Conservation (phyloP, 2,888 invertebrate genomes). For the Lamellibrachia columna region DNA sequence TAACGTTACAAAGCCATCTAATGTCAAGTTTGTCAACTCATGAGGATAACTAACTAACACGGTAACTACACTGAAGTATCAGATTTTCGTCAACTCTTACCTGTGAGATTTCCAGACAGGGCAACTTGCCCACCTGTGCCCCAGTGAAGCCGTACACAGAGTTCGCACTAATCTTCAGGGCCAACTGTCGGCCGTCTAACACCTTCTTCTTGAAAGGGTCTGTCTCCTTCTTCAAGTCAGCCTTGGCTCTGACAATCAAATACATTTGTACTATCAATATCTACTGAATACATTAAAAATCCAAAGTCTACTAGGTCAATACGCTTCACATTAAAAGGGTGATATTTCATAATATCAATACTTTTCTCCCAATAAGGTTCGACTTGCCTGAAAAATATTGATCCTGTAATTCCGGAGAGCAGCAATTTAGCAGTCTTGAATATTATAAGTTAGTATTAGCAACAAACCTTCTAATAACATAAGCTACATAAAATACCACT, state of each 20-base stretch:
- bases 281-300: too few species aligned
- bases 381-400: not conserved
- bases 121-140: constrained; percentile 95
- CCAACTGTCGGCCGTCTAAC: constrained; percentile 94
- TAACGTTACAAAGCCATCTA: too few species aligned
- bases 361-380: too few species aligned
- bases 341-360: too few species aligned
- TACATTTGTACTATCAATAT: not conserved
- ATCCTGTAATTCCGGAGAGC: not conserved
- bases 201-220: constrained; percentile 92
- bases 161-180: constrained; percentile 98
- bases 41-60: too few species aligned
- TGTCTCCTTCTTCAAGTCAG: constrained; percentile 91
- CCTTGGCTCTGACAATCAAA: constrained; percentile 75
- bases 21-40: too few species aligned
- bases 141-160: constrained; percentile 99
- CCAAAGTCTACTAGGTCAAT: too few species aligned
- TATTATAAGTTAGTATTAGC: not conserved
- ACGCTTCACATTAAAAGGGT: too few species aligned
- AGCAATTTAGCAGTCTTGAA: not conserved
- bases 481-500: not conserved
- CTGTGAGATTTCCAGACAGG: constrained; percentile 93
- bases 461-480: not conserved
- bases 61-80: too few species aligned
- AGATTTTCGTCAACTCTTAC: constrained; percentile 64